Conservation (phyloP, 2,888 invertebrate species). For the Polydrusus pterygomalis region DNA sequence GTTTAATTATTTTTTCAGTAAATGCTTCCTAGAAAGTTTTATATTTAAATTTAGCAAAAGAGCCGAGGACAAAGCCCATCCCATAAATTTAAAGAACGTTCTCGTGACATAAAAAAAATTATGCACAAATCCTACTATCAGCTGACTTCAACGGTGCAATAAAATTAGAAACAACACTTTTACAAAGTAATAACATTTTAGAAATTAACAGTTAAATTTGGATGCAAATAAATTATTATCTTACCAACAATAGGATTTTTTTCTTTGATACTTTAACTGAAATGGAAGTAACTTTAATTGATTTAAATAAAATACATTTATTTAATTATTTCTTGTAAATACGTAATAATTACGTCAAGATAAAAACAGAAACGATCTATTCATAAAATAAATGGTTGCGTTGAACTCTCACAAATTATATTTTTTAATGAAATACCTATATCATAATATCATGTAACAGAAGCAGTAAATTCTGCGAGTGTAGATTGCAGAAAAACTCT, state of each 20-base stretch:
- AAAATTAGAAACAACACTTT: too few relatives aligned
- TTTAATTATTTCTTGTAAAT: background rate
- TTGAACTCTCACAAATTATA: slow-evolving; percentile 15
- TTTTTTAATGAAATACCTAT: slow-evolving; percentile 7
- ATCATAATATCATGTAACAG: background rate
- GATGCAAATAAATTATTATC: too few relatives aligned
- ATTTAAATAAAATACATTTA: background rate
- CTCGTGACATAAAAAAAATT: too few relatives aligned
- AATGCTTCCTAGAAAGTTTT: too few relatives aligned
- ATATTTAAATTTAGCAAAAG: too few relatives aligned
- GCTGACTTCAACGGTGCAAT: too few relatives aligned
- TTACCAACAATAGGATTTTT: background rate
- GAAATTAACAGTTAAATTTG: too few relatives aligned
- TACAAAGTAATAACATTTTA: too few relatives aligned
- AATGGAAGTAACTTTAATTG: background rate
- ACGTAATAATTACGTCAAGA: background rate
- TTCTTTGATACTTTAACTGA: background rate
- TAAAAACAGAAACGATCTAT: background rate
- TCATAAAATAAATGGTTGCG: background rate
- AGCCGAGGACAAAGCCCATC: too few relatives aligned
- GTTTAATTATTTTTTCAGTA: too few relatives aligned
- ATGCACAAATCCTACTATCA: too few relatives aligned
- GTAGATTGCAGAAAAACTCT: slow-evolving; percentile 17
- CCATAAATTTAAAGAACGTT: too few relatives aligned
- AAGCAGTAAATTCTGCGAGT: slow-evolving; percentile 5